A percentile compares a stretch with the other conserved stretches of the same genome.
Conservation (phyloP, 2,797 vertebrate genomes). For the Sebastiscus tertius region DNA sequence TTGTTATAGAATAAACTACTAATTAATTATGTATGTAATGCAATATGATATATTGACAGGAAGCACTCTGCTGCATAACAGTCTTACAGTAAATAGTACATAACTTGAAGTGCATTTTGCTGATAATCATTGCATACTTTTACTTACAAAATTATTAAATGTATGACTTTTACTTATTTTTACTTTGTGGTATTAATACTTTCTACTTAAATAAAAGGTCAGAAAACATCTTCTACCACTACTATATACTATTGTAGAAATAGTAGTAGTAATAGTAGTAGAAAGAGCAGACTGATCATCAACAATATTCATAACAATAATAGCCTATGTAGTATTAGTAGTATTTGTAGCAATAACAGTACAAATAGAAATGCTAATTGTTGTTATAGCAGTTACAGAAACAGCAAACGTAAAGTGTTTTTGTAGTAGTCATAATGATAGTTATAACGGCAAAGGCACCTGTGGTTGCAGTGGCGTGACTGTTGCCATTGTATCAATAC, state of each 20-base stretch:
- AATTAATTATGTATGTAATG: too few relatives aligned
- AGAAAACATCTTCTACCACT: not conserved
- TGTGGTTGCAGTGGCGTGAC: not conserved
- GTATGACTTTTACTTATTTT: not conserved
- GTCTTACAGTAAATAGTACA: too few relatives aligned
- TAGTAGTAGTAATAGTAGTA: not conserved
- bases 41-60: not conserved
- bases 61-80: too few relatives aligned
- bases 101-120: not conserved
- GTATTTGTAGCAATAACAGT: not conserved
- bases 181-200: not conserved
- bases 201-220: not conserved
- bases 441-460: not conserved
- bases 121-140: not conserved
- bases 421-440: not conserved
- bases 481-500: not conserved
- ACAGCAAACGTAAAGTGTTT: not conserved
- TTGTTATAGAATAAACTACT: too few relatives aligned
- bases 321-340: not conserved
- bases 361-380: not conserved
- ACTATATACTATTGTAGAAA: not conserved
- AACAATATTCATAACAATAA: not conserved
- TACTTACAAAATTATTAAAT: too few relatives aligned
- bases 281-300: not conserved
- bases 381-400: not conserved